Evolutionary conservation across 2,113 vertebrate genomes (phyloP).

Genomic region (Tapirus terrestris): DNA sequence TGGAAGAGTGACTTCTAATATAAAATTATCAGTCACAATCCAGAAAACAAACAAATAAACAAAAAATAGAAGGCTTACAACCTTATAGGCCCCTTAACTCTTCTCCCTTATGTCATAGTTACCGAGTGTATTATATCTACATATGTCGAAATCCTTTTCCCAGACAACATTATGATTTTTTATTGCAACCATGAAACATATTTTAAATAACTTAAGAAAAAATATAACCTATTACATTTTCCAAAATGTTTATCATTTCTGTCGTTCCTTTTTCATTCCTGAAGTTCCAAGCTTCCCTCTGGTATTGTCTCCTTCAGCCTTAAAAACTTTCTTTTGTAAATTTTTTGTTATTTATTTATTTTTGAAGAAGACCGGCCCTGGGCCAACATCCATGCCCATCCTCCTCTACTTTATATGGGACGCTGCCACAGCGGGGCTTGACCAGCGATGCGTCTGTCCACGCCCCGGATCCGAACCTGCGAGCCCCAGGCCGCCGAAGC

Average conservation of each 20-base stretch:
- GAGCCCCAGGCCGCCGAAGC: too few species aligned
- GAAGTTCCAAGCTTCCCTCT: not conserved
- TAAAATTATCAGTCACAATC: not conserved
- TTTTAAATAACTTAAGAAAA: not conserved
- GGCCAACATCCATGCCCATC: too few species aligned
- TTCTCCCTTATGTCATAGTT: not conserved
- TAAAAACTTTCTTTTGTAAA: not conserved
- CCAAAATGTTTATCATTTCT: not conserved
- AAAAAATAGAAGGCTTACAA: not conserved
- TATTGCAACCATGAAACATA: not conserved
- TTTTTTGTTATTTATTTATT: too few species aligned
- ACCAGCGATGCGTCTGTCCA: too few species aligned
- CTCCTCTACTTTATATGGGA: too few species aligned
- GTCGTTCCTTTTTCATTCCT: not conserved
- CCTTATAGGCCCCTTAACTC: not conserved
- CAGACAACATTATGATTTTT: not conserved
- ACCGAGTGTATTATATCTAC: not conserved
- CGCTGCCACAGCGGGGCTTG: too few species aligned
- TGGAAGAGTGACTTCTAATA: not conserved
- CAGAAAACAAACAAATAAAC: not conserved
- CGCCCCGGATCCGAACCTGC: too few species aligned
- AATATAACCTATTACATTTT: not conserved
- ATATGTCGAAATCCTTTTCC: not conserved
- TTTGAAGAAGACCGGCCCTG: too few species aligned
- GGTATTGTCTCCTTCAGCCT: not conserved